Conservation (phyloP, 2,113 vertebrate genomes). For the Pedetes capensis region DNA sequence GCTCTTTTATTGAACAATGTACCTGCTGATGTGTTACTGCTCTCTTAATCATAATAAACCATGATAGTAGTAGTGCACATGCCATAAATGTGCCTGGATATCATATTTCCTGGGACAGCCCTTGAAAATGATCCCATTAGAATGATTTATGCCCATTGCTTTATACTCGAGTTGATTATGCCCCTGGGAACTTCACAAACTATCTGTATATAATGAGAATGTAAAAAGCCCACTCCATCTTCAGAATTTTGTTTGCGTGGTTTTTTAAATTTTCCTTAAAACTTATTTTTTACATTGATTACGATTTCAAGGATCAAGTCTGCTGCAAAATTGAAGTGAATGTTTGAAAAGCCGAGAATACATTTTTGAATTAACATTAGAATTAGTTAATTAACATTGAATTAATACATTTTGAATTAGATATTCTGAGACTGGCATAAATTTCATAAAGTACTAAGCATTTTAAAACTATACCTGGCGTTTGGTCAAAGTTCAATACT, state of each 20-base stretch:
- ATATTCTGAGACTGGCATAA: too few relatives aligned
- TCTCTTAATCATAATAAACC: background rate
- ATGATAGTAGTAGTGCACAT: background rate
- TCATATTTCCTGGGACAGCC: background rate
- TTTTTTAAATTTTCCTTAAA: too few relatives aligned
- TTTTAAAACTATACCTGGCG: too few relatives aligned
- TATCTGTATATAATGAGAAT: background rate
- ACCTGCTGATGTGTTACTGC: background rate
- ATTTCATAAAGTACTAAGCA: too few relatives aligned
- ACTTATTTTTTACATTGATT: too few relatives aligned
- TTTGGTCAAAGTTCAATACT: too few relatives aligned
- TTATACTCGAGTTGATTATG: background rate
- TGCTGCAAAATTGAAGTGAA: too few relatives aligned
- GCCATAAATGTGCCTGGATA: background rate
- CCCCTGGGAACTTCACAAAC: background rate
- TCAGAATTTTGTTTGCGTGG: background rate
- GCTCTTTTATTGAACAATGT: background rate
- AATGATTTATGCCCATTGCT: background rate
- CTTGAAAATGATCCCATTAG: too few relatives aligned
- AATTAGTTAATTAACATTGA: too few relatives aligned
- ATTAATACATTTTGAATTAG: too few relatives aligned
- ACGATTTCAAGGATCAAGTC: too few relatives aligned
- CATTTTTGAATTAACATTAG: too few relatives aligned
- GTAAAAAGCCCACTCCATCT: background rate
- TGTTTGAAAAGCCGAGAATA: background rate